Evolutionary conservation across 2,113 vertebrate genomes (phyloP).

Genomic region (Notechis scutatus): DNA sequence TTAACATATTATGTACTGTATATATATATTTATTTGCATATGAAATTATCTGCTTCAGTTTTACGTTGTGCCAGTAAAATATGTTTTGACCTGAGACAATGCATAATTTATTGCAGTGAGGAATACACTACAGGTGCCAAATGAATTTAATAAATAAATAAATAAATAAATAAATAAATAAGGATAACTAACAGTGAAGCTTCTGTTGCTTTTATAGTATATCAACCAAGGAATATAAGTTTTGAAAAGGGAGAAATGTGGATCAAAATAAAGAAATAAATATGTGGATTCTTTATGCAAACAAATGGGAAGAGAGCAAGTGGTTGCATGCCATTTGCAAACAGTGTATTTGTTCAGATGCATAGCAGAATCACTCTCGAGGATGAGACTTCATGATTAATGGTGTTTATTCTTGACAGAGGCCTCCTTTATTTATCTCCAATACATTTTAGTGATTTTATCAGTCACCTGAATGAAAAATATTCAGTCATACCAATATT

Average conservation of each 20-base stretch:
- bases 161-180: too few species aligned
- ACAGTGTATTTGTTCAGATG: conserved; percentile 69
- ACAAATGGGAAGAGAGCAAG: conserved; percentile 40
- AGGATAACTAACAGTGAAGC: not conserved
- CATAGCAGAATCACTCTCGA: conserved; percentile 81
- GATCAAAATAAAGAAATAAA: not conserved
- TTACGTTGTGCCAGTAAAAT: not conserved
- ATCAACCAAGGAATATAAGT: not conserved
- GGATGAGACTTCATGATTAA: conserved; percentile 96
- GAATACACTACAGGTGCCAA: not conserved
- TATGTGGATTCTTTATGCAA: conserved; percentile 19
- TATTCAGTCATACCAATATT: conserved; percentile 99
- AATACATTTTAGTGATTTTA: conserved; percentile 98
- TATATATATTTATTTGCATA: conserved; percentile 42
- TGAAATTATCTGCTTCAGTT: conserved; percentile 25
- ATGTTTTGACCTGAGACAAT: not conserved
- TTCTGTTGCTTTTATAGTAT: not conserved
- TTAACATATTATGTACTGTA: conserved; percentile 33
- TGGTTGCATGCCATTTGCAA: conserved; percentile 64
- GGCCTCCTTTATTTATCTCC: conserved; percentile 99
- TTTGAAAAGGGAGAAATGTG: not conserved
- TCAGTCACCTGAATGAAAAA: conserved; percentile 99
- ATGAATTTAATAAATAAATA: too few species aligned
- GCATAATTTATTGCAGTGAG: not conserved
- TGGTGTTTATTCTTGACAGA: conserved; percentile 99